These are phyloP conservation scores for Orchesella cincta DNA, from an alignment of 1,140 invertebrate genomes.

Conservation along the genomic window DNA sequence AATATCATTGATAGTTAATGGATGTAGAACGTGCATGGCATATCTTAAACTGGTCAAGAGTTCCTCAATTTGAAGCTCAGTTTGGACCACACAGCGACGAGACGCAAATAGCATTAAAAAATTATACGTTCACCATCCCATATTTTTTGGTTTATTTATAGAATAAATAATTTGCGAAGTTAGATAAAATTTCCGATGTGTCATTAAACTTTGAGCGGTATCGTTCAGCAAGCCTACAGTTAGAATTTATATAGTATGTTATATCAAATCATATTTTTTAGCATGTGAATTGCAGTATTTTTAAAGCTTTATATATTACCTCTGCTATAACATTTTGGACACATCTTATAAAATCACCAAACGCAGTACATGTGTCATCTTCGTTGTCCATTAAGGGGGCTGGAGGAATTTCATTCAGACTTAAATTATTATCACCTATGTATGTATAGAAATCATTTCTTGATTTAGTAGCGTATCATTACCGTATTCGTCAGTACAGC, in stretches of 20 bases:
- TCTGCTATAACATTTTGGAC: constrained; percentile 36
- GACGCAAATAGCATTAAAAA: too few relatives aligned
- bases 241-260: not conserved
- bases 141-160: too few relatives aligned
- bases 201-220: not conserved
- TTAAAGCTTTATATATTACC: constrained; percentile 12
- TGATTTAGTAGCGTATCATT: not conserved
- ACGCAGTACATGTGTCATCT: constrained; percentile 24
- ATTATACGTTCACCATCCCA: too few relatives aligned
- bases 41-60: too few relatives aligned
- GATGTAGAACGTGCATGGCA: too few relatives aligned
- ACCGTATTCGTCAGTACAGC: constrained; percentile 39
- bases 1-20: too few relatives aligned
- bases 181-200: not conserved
- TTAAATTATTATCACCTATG: not conserved
- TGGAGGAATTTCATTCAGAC: not conserved
- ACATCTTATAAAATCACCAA: constrained; percentile 41
- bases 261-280: not conserved
- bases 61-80: too few relatives aligned
- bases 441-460: not conserved
- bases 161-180: not conserved
- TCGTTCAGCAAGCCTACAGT: not conserved
- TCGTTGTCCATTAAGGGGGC: constrained; percentile 36
- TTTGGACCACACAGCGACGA: too few relatives aligned
- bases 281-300: not conserved